phyloP scores from a whole-genome alignment of 1,140 invertebrate species.

The Macrocentrus cingulum region DNA sequence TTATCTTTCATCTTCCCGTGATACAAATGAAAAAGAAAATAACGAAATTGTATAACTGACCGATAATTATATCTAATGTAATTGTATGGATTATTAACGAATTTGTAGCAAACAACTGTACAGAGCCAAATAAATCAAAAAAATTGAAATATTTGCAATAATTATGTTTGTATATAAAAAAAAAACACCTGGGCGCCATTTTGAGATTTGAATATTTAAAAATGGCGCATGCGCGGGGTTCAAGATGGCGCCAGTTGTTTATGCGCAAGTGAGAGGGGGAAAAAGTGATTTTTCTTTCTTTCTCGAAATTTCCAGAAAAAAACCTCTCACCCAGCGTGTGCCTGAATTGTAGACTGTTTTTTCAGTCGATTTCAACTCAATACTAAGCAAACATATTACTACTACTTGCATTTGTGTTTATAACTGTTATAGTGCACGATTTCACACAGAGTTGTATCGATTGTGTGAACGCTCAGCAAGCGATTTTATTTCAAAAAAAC shows the following conservation, averaged over 20 bases:
- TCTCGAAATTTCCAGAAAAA: background rate
- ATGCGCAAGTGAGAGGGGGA: background rate
- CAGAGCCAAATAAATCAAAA: slow-evolving; percentile 51
- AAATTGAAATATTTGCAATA: slow-evolving; percentile 48
- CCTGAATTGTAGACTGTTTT: too few species aligned
- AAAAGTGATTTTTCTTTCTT: background rate
- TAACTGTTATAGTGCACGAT: too few species aligned
- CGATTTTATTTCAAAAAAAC: too few species aligned
- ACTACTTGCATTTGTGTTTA: too few species aligned
- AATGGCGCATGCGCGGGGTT: background rate
- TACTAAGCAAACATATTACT: too few species aligned
- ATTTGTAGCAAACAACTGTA: slow-evolving; percentile 55
- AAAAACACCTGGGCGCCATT: too few species aligned
- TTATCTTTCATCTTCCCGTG: background rate
- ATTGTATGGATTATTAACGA: slow-evolving; percentile 41
- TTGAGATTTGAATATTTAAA: too few species aligned
- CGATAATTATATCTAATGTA: slow-evolving; percentile 24
- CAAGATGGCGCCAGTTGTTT: background rate
- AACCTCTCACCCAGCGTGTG: background rate
- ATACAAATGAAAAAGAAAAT: background rate
- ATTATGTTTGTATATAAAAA: slow-evolving; percentile 10
- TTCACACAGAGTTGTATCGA: too few species aligned
- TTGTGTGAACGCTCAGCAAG: too few species aligned
- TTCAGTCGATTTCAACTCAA: too few species aligned
- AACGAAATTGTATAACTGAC: slow-evolving; percentile 25